Conservation (phyloP, 2,113 vertebrate genomes). For the Macrotus californicus region DNA sequence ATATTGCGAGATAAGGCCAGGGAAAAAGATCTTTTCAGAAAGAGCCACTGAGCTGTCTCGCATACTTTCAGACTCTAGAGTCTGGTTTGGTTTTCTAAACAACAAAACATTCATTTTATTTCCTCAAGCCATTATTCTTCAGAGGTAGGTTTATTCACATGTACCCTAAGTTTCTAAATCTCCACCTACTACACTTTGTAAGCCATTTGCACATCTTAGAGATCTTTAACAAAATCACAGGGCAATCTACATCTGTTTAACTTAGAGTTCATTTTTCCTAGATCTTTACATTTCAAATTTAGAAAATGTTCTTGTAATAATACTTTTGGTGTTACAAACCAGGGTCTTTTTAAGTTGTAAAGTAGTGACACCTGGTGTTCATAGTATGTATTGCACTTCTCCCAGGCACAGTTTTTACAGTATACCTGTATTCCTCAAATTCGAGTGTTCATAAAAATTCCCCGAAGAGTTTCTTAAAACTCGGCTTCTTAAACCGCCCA, state of each 20-base stretch:
- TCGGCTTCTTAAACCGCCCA: background rate
- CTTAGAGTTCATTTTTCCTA: background rate
- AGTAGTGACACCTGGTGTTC: constrained; percentile 54
- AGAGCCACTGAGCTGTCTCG: background rate
- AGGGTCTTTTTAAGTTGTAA: background rate
- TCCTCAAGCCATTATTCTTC: background rate
- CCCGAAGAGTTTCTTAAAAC: background rate
- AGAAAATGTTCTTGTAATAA: background rate
- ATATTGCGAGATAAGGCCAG: background rate
- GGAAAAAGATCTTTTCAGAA: background rate
- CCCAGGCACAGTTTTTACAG: background rate
- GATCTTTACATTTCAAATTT: constrained; percentile 14
- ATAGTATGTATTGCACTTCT: background rate
- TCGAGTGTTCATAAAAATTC: background rate
- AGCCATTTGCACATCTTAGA: background rate
- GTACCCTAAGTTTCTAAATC: background rate
- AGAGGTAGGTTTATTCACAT: background rate
- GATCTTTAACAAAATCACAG: constrained; percentile 23
- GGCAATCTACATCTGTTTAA: constrained; percentile 14
- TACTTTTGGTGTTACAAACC: background rate
- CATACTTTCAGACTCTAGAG: background rate
- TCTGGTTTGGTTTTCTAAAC: background rate
- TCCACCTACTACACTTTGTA: background rate
- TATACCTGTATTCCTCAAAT: background rate
- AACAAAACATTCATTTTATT: background rate